Evolutionary conservation across 2,113 vertebrate genomes (phyloP).

Genomic region (Pedetes capensis): DNA sequence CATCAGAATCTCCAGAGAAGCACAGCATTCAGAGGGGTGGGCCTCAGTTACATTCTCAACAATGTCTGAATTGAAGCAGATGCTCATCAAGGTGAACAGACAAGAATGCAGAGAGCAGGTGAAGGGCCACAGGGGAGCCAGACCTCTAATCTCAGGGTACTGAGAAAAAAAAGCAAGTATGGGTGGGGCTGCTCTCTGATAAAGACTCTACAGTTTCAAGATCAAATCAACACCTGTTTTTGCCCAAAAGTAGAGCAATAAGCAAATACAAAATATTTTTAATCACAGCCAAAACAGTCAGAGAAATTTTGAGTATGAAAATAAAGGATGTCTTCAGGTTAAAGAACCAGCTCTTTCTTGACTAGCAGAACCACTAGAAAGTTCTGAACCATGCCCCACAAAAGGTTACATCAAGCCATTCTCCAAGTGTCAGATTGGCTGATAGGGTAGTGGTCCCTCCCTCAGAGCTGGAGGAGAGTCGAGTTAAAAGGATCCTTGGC

Average conservation of each 20-base stretch:
- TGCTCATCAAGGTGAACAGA: neutral
- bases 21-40: neutral
- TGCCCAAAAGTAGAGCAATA: neutral
- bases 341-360: neutral
- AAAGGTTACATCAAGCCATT: neutral
- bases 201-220: neutral
- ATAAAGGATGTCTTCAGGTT: neutral
- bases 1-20: neutral
- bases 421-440: neutral
- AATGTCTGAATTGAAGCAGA: neutral
- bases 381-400: neutral
- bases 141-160: neutral
- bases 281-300: neutral
- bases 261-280: neutral
- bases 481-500: neutral
- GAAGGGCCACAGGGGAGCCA: neutral
- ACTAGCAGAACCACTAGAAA: constrained; percentile 23
- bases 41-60: neutral
- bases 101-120: neutral
- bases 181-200: neutral
- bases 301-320: neutral
- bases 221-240: neutral
- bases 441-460: neutral
- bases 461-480: neutral
- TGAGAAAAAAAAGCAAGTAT: neutral